Evolutionary conservation across 2,113 vertebrate species (phyloP), one percentile per base, ranked within the genome.

Genomic region (Miniopterus natalensis): DNA sequence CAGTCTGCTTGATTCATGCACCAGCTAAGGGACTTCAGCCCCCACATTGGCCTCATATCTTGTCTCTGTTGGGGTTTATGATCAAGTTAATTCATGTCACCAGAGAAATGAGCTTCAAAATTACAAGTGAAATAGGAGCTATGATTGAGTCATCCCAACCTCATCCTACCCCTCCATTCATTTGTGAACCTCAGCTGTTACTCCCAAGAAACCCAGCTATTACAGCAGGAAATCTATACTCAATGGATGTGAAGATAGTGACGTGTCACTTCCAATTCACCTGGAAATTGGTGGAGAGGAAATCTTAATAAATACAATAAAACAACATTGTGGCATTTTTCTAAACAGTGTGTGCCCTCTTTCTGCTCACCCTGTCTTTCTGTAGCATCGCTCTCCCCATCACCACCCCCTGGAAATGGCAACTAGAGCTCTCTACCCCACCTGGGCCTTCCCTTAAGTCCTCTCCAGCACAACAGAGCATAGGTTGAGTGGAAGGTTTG

Each of bases 101-200:
- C 63, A 61, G 59, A 93, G 25, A 91, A 71, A 63, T 49, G 17
- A 92, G 78, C 40, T 91, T 95, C 77, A 63, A 88, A 88, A 91
- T 92, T 90, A 70, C 13, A 88, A 84, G 73, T 29, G 66, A 91
- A 84, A 47, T 78, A 57, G 63, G 29, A 88, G 59, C 11, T 73
- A 65, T 91, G 83, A 73, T 29, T 29, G 15, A 49, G 40, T 40
- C 47, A 84, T 17, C 29, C 55, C 47, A 81, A 68, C 27, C 18
- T 92, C 45, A 61, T 40, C 13, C 21, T 31, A 73, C 14, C 11
- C 15, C 73, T 40, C n/a, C 59, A 85, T 65, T 94, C 45, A 20
- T 47, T 63, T 53, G 10, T 84, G 59, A 92, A 40, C 18, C 45
- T 81, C 63, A 25, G 25, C 23, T 59, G 17, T 27, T 68, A n/a